A percentile compares a stretch with the other conserved stretches of the same genome.
Evolutionary conservation across 1,140 invertebrate genomes (phyloP).

Genomic region (Drosophila kepulauana): DNA sequence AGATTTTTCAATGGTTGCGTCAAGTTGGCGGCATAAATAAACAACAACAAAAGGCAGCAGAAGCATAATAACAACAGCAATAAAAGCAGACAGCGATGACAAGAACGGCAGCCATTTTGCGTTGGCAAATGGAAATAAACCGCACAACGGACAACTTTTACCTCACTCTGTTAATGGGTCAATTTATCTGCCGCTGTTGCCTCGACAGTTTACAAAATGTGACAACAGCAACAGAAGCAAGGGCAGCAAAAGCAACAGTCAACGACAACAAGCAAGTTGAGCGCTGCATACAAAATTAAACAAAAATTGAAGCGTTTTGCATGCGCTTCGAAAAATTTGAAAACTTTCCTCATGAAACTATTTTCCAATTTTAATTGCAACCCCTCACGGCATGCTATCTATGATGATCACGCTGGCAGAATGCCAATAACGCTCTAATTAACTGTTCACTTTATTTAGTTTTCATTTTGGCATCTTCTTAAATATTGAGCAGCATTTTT

Average conservation of each 20-base stretch:
- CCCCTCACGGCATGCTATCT: slow-evolving; percentile 44
- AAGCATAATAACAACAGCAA: slow-evolving; percentile 22
- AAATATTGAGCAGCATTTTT: slow-evolving; percentile 31
- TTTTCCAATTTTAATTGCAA: slow-evolving; percentile 72
- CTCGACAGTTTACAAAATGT: slow-evolving; percentile 65
- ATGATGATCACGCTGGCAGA: slow-evolving; percentile 19
- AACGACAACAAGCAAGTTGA: slow-evolving; percentile 7
- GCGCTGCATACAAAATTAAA: slow-evolving; percentile 36
- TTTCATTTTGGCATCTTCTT: slow-evolving; percentile 42
- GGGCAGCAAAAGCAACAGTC: not conserved
- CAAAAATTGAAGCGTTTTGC: slow-evolving; percentile 26
- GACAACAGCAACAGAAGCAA: slow-evolving; percentile 30
- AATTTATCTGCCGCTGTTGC: slow-evolving; percentile 63
- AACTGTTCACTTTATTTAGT: slow-evolving; percentile 62
- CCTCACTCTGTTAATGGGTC: slow-evolving; percentile 69
- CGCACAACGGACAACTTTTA: slow-evolving; percentile 52
- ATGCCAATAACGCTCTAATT: slow-evolving; percentile 45
- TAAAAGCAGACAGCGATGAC: slow-evolving; percentile 40
- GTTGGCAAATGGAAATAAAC: slow-evolving; percentile 53
- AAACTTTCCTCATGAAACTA: slow-evolving; percentile 58
- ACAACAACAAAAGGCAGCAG: slow-evolving; percentile 35
- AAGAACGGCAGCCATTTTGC: slow-evolving; percentile 53
- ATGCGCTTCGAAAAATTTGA: slow-evolving; percentile 45
- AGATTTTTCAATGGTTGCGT: slow-evolving; percentile 50
- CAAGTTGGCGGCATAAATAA: slow-evolving; percentile 54